Base-by-base conservation (phyloP, 2,888 invertebrate genomes). In the Amiota minor region DNA sequence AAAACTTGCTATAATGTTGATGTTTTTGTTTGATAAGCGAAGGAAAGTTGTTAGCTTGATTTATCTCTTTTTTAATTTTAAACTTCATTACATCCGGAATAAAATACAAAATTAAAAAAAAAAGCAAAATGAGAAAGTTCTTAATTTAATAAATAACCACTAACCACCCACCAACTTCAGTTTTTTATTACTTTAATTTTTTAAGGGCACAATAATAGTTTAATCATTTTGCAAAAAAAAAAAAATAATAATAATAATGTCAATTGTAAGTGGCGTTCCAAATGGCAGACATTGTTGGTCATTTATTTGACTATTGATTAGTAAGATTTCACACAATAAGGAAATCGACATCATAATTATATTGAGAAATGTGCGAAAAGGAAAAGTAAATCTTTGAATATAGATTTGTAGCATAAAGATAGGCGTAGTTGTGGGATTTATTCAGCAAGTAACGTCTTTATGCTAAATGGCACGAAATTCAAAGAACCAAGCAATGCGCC, bases 1-100 rank as follows among this genome's bases (percentile, higher is more conserved):
- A 83, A 83, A 84, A 83, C 84, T 83, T 83, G 83, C 83, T 84
- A 82, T 81, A 82, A 83, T 83, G 79, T 83, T 80, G 83, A 35
- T 35, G 35, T 35, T 83, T 82, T 84, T 82, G 81, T 83, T 81
- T 85, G 83, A 83, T 83, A 83, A 84, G 85, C 83, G 78, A 35
- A 35, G 35, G 35, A 35, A 35, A 35, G 35, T 35, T 35, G 6
- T 35, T 35, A 35, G 6, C 2, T 35, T 0, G 2, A 6, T 35
- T 35, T 35, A 35, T 35, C 23, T 23, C 1, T 23, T 23, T 23
- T 23, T 35, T 35, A 35, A 2, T 35, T 35, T 35, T 35, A 35
- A 35, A 6, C 2, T 35, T 8, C 6, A 35, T 35, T 35, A 4
- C 6, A 35, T 35, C 35, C 35, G 35, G 35, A 2, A 35, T 35